Percentiles rank a stretch among this genome's conserved stretches.
These are phyloP conservation scores for Pseudomugil tenellus DNA, from an alignment of 2,797 vertebrate genomes.

Conservation along the genomic window DNA sequence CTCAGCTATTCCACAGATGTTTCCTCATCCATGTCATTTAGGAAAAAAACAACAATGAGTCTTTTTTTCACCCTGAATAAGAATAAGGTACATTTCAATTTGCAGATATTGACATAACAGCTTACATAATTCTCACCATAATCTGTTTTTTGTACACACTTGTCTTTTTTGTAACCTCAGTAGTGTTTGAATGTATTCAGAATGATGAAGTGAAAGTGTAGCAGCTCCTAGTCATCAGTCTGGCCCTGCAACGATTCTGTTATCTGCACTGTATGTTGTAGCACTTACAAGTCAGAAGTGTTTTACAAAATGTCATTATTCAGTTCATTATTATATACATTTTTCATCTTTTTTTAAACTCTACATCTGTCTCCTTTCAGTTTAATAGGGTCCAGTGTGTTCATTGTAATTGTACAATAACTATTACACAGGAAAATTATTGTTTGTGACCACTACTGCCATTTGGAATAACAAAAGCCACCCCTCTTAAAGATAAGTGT, in stretches of 20 bases:
- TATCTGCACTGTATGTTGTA: constrained; percentile 41
- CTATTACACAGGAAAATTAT: constrained; percentile 35
- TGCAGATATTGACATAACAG: constrained; percentile 45
- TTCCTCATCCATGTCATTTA: constrained; percentile 40
- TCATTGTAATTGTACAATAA: constrained; percentile 38
- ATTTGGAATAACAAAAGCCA: constrained; percentile 68
- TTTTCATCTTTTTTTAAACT: constrained; percentile 34
- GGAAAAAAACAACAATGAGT: constrained; percentile 31
- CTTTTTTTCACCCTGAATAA: constrained; percentile 46
- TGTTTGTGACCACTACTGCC: constrained; percentile 43
- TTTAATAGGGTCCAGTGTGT: constrained; percentile 34
- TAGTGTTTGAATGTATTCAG: constrained; percentile 35
- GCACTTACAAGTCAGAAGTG: constrained; percentile 45
- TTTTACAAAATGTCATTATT: constrained; percentile 31
- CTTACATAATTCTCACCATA: constrained; percentile 36
- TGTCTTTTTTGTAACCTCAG: constrained; percentile 24
- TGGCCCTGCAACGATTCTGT: constrained; percentile 27
- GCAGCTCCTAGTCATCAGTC: neutral
- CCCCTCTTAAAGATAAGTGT: constrained; percentile 65
- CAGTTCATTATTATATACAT: constrained; percentile 23
- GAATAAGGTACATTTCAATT: constrained; percentile 34
- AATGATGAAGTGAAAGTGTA: constrained; percentile 18
- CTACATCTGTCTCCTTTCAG: constrained; percentile 25
- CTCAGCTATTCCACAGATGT: constrained; percentile 34
- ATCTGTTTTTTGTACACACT: constrained; percentile 35